Evolutionary conservation across 2,888 invertebrate genomes (phyloP).

Genomic region (Sussaba pulchella): DNA sequence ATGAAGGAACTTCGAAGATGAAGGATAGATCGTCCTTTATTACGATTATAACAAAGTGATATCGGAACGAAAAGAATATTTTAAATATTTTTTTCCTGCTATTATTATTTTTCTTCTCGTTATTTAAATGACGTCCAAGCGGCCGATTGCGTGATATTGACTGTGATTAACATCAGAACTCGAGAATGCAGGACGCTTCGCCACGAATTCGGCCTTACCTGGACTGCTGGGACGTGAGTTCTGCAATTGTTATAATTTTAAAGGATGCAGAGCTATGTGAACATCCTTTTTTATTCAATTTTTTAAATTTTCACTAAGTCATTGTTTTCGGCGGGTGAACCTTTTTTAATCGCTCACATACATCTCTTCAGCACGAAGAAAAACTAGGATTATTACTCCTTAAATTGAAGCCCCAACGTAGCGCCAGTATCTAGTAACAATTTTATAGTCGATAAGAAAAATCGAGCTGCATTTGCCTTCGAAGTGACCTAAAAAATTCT

Average conservation of each 20-base stretch:
- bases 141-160: conserved; percentile 13
- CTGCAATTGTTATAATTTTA: not conserved
- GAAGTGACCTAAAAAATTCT: no score
- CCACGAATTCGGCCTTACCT: conserved; percentile 82
- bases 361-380: no score
- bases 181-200: conserved; percentile 81
- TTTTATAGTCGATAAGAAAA: no score
- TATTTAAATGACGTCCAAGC: conserved; percentile 19
- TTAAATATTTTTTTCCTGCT: not conserved
- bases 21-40: conserved; percentile 34
- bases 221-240: conserved; percentile 83
- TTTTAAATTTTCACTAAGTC: no score
- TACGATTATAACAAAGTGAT: conserved; percentile 14
- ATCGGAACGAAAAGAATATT: conserved; percentile 11
- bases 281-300: no score
- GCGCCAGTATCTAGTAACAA: no score
- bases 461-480: no score
- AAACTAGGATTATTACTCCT: no score
- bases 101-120: not conserved
- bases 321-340: no score
- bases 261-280: no score
- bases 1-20: conserved; percentile 33
- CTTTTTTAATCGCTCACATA: no score
- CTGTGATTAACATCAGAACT: conserved; percentile 20
- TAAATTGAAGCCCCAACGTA: no score